Conservation (phyloP, 2,113 vertebrate genomes). For the Phodopus roborovskii region DNA sequence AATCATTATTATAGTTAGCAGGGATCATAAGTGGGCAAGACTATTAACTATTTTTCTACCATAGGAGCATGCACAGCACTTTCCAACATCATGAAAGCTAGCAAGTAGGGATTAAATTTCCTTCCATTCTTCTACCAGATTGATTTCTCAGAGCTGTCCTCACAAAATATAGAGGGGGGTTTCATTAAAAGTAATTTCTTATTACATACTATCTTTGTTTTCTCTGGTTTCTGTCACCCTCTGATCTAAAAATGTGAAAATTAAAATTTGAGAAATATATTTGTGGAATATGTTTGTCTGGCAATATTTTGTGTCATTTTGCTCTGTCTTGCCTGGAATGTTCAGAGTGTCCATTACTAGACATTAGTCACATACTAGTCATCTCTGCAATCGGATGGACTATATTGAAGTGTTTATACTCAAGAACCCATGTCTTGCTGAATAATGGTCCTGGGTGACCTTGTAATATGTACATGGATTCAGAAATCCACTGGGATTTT, state of each 20-base stretch:
- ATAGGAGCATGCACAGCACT: too few relatives aligned
- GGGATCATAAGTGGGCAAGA: not conserved
- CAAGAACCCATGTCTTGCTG: not conserved
- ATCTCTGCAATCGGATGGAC: not conserved
- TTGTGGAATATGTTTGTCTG: not conserved
- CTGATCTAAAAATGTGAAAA: not conserved
- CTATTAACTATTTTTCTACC: not conserved
- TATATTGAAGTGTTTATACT: not conserved
- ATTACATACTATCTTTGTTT: not conserved
- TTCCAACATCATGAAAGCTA: not conserved
- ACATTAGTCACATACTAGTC: not conserved
- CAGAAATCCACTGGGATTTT: not conserved
- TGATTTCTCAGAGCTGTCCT: not conserved
- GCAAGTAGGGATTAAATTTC: not conserved
- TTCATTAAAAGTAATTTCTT: not conserved
- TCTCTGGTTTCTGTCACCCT: not conserved
- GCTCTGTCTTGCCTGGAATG: not conserved
- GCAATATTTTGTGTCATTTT: not conserved
- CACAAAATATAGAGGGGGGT: not conserved
- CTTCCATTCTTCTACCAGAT: not conserved
- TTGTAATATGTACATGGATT: not conserved
- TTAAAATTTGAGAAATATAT: not conserved
- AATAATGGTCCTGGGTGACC: not conserved
- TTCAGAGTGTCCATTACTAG: not conserved
- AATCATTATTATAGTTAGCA: not conserved